Evolutionary conservation across 1,140 invertebrate genomes (phyloP), one percentile per base, ranked within the genome.

Genomic region (Drosophila eugracilis): DNA sequence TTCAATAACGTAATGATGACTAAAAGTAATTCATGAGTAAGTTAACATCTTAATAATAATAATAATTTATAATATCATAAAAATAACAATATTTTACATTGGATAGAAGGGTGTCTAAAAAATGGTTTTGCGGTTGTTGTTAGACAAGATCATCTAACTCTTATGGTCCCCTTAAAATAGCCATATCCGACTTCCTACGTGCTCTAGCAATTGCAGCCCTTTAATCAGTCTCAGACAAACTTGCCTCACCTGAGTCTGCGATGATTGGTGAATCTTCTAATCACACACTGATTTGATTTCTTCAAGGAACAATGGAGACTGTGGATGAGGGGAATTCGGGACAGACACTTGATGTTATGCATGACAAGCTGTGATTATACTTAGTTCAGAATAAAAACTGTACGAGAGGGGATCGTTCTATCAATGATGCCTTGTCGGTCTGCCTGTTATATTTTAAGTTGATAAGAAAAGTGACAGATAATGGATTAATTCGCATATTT

Each of bases 401-500:
- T 6, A 45, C 5, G 19, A 34, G n/a, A 34, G 21, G 59, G 36
- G 36, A 34, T 59, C 26, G 42, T 24, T 34, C 19, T 15, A 4
- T 17, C 36, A 19, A 14, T 50, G 28, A 65, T 65, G 59, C 14
- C 14, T 30, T 65, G 12, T 63, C 24, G n/a, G 10, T 9, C 17
- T 39, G 57, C 30, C 58, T 65, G 41, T 39, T 37, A 28, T 15
- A 37, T 59, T 65, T 42, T 30, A 12, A 4, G 14, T 5, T 65
- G 63, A 66, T 66, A 66, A 65, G 44, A 32, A 65, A 22, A n/a
- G 21, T 2, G n/a, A 10, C 42, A 36, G 54, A 58, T 58, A 48
- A 36, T 24, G 15, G 9, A 45, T 45, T 45, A 17, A 49, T 41
- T 24, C 4, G 9, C 10, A 24, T n/a, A 19, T 14, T 5, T 15